These are phyloP conservation scores for Otis tarda DNA, from an alignment of 2,113 vertebrate species.

Conservation along the genomic window DNA sequence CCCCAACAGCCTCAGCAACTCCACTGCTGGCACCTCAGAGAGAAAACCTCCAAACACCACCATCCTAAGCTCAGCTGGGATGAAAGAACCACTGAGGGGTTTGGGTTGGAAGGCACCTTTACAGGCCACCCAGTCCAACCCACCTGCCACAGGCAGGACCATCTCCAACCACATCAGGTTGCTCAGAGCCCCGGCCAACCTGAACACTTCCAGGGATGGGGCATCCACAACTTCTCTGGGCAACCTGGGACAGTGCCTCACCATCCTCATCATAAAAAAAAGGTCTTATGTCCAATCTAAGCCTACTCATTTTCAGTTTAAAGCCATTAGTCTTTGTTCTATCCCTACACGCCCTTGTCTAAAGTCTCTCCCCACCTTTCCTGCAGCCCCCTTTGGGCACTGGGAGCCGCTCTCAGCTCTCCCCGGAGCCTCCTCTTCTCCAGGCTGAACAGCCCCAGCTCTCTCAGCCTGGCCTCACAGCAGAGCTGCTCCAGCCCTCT, in stretches of 20 bases:
- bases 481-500: background rate
- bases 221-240: background rate
- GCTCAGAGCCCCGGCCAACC: accelerated
- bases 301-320: background rate
- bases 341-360: background rate
- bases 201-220: background rate
- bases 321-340: background rate
- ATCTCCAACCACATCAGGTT: accelerated
- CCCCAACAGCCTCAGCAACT: background rate
- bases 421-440: background rate
- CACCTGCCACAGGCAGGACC: background rate
- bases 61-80: background rate
- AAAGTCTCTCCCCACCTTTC: background rate
- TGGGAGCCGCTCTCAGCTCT: background rate
- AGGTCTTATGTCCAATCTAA: background rate
- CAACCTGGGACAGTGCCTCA: accelerated
- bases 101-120: background rate
- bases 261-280: accelerated
- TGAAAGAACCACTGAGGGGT: background rate
- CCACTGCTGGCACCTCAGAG: background rate
- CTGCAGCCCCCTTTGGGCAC: background rate
- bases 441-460: background rate
- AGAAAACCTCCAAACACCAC: background rate
- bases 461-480: background rate
- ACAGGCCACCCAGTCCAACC: background rate